phyloP scores from a whole-genome alignment of 2,797 vertebrate genomes.

The Enteromius unitaeniatus region DNA sequence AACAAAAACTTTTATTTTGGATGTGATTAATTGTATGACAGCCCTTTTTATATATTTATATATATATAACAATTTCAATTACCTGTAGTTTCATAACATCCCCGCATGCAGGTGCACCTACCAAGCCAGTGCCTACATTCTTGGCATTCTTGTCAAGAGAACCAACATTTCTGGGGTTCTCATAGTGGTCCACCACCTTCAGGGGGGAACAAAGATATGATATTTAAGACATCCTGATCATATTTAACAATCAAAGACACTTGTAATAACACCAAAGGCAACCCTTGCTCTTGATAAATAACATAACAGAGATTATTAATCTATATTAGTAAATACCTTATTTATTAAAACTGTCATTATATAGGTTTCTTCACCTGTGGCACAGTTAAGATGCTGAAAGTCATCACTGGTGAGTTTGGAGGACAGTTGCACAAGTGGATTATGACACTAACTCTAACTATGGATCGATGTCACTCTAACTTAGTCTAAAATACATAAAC shows the following conservation, averaged over 20 bases:
- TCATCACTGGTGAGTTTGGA: not conserved
- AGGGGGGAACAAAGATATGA: not conserved
- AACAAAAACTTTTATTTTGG: no score
- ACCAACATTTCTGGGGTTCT: slow-evolving; percentile 96
- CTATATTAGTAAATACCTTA: not conserved
- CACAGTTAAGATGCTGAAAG: not conserved
- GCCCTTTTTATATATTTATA: not conserved
- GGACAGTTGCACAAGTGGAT: not conserved
- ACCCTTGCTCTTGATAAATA: not conserved
- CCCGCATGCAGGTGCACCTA: slow-evolving; percentile 95
- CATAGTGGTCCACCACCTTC: slow-evolving; percentile 97
- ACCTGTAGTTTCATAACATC: slow-evolving; percentile 99
- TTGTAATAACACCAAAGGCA: not conserved
- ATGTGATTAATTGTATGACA: no score
- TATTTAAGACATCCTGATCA: not conserved
- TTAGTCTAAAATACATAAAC: not conserved
- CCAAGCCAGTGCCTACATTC: slow-evolving; percentile 96
- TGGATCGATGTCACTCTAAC: not conserved
- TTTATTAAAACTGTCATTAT: not conserved
- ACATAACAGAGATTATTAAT: not conserved
- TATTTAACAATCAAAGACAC: slow-evolving; percentile 3
- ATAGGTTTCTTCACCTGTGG: not conserved
- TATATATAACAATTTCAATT: not conserved
- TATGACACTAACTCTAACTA: not conserved
- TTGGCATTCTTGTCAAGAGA: slow-evolving; percentile 88